Evolutionary conservation across 2,797 vertebrate genomes (phyloP), one percentile per base, ranked within the genome.

Genomic region (Poecilia picta): DNA sequence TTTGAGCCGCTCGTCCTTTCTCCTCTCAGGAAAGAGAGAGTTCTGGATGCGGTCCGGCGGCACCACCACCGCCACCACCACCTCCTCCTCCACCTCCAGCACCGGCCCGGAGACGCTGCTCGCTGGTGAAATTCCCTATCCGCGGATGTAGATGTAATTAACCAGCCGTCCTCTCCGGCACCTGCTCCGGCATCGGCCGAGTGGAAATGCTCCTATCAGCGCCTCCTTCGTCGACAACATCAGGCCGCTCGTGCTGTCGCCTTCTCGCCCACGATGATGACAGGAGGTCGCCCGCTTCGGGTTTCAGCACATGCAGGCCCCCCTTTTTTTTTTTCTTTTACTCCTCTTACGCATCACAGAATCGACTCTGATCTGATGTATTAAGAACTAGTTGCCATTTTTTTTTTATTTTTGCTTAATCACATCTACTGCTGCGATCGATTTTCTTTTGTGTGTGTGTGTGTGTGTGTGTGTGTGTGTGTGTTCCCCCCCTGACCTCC

Each of bases 81-180:
- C n/a, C 45, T 46, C 45, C 45, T 46, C 45, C 2, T 46, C 45
- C 46, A 51, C 49, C 57, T 66, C 72, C 18, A 20, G 76, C 41
- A 72, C 76, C 74, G 72, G 72, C 49, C 16, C 31, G 64, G 84
- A 75, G 87, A 93, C n/a, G n/a, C n/a, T 87, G 85, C 88, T 89
- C n/a, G 79, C 84, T 76, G 82, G 45, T 89, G 81, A 86, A 62
- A 80, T 57, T 51, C 46, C 43, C 72, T 72, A 75, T 73, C 86
- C 23, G 36, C 20, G 4, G 18, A 25, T 13, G 36, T 41, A 80
- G 76, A 85, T 79, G 77, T 36, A 82, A 74, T 81, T 47, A 81
- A 80, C 1, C 87, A 1, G 74, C 78, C 72, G 74, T 77, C 78
- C 45, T 49, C 76, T 74, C 66, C 80, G 70, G 43, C 75, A 49